phyloP scores from a whole-genome alignment of 2,888 invertebrate species.

The Dorcus parallelipipedus region DNA sequence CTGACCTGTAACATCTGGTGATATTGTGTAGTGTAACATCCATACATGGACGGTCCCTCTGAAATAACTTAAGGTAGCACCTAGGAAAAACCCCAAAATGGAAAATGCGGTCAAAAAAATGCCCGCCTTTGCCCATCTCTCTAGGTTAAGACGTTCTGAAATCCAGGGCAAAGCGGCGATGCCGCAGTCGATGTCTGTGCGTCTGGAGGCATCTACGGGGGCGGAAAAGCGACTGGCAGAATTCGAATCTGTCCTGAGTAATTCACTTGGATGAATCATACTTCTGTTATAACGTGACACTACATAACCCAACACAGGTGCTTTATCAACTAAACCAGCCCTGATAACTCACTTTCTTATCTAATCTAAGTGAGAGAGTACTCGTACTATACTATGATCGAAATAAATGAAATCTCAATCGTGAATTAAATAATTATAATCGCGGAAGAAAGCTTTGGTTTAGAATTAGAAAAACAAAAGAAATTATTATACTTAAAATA shows the following conservation, averaged over 20 bases:
- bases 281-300: background rate
- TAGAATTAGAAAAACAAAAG: too few species aligned
- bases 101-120: constrained; percentile 49
- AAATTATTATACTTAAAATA: too few species aligned
- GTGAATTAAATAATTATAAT: too few species aligned
- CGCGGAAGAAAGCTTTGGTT: too few species aligned
- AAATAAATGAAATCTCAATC: too few species aligned
- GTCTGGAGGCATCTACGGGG: constrained; percentile 29
- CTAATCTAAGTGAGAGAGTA: background rate
- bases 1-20: constrained; percentile 49
- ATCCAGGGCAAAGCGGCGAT: constrained; percentile 48
- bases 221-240: constrained; percentile 35
- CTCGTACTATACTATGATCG: too few species aligned
- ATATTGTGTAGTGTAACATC: constrained; percentile 48
- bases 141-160: constrained; percentile 43
- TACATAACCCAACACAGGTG: constrained; percentile 1
- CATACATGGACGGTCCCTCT: constrained; percentile 53
- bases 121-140: constrained; percentile 49
- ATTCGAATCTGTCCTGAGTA: constrained; percentile 39
- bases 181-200: constrained; percentile 50
- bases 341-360: background rate
- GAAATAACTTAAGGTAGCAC: constrained; percentile 51
- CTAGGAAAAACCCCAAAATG: constrained; percentile 47
- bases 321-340: constrained; percentile 1
- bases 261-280: constrained; percentile 42